These are phyloP conservation scores for Pristionchus exspectatus DNA, from an alignment of 2,888 invertebrate species.

Conservation along the genomic window DNA sequence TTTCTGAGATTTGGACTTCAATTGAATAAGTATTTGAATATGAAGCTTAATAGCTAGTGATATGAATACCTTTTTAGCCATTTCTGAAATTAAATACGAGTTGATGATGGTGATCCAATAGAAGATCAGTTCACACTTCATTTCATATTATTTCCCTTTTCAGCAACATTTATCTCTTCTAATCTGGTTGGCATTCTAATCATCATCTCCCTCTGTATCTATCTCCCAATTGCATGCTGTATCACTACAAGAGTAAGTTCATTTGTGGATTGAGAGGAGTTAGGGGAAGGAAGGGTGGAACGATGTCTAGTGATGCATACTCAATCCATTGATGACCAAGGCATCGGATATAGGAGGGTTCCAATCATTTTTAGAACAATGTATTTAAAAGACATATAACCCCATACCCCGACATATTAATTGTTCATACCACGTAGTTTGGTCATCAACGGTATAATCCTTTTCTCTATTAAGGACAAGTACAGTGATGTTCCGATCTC, in stretches of 20 bases:
- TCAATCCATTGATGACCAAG: no score
- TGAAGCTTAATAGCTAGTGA: no score
- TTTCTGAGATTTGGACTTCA: not conserved
- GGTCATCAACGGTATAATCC: not conserved
- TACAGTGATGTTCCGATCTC: not conserved
- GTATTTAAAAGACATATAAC: not conserved
- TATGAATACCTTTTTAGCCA: no score
- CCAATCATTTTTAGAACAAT: not conserved
- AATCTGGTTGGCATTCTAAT: conserved; percentile 52
- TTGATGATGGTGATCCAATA: no score
- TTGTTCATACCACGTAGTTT: not conserved
- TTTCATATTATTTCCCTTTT: not conserved
- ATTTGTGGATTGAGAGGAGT: not conserved
- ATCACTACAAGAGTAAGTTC: conserved; percentile 23
- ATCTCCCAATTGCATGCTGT: conserved; percentile 31
- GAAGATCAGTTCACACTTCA: no score
- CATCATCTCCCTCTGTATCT: conserved; percentile 31
- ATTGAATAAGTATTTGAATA: no score
- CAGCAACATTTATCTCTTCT: conserved; percentile 25
- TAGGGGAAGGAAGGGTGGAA: not conserved
- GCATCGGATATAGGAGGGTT: no score
- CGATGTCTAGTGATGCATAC: no score
- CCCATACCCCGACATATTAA: not conserved
- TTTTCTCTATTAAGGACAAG: not conserved
- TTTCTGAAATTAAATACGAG: no score